phyloP scores from a whole-genome alignment of 2,888 invertebrate genomes.

The Papilio gigon region DNA sequence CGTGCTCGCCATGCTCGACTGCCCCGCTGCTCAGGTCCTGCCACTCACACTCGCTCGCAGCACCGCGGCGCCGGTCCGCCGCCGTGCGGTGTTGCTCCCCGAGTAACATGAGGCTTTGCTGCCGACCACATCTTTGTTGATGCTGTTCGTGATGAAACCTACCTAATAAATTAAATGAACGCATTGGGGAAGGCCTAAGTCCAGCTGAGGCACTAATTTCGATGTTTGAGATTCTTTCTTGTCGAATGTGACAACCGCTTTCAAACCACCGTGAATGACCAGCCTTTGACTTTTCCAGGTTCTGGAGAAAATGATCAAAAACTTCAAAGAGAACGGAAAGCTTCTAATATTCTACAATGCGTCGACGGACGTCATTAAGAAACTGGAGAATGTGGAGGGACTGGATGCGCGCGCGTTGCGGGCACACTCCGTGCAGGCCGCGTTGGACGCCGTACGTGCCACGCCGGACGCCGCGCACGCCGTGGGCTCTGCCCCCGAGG shows the following conservation, averaged over 20 bases:
- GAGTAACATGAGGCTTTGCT: no score
- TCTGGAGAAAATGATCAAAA: constrained; percentile 80
- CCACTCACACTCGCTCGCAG: no score
- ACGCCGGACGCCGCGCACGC: constrained; percentile 31
- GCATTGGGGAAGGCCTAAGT: no score
- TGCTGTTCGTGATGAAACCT: no score
- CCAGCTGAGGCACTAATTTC: background rate
- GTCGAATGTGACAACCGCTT: background rate
- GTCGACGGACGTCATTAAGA: constrained; percentile 50
- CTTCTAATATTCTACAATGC: constrained; percentile 78
- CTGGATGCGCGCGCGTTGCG: constrained; percentile 54
- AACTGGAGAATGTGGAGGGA: constrained; percentile 52
- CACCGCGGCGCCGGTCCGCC: no score
- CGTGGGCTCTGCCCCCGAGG: constrained; percentile 5
- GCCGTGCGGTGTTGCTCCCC: constrained; percentile 8
- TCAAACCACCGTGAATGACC: background rate
- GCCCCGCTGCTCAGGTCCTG: constrained; percentile 84
- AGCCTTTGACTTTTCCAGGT: constrained; percentile 69
- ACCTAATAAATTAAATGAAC: no score
- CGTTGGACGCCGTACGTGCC: constrained; percentile 34
- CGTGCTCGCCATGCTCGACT: constrained; percentile 85
- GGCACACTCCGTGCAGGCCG: constrained; percentile 39
- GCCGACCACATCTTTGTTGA: no score
- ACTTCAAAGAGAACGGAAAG: constrained; percentile 77
- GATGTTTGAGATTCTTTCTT: background rate